phyloP scores from a whole-genome alignment of 2,888 invertebrate genomes.

The Portevinia maculata region DNA sequence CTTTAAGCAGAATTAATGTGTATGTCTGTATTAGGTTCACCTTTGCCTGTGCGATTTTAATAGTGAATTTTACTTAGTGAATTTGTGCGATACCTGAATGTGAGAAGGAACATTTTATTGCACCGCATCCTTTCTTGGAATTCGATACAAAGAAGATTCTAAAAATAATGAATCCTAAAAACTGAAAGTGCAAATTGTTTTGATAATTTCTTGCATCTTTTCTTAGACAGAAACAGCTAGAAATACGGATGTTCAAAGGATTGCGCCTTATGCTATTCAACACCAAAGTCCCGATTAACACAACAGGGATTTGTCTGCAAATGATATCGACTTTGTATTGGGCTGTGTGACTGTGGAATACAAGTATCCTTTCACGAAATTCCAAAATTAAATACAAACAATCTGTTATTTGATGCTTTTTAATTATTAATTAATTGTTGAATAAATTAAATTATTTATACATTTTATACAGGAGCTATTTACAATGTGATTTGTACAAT shows the following conservation, averaged over 20 bases:
- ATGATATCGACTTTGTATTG: too few relatives aligned
- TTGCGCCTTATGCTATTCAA: neutral
- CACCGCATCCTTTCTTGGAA: neutral
- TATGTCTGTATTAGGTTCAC: too few relatives aligned
- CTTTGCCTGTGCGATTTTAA: constrained; percentile 9
- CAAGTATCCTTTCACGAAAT: too few relatives aligned
- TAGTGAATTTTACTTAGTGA: constrained; percentile 3
- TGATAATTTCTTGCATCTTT: neutral
- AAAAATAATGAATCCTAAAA: neutral
- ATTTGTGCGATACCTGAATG: constrained; percentile 1
- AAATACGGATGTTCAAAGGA: neutral
- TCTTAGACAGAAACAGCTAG: neutral
- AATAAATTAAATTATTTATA: constrained; percentile 11
- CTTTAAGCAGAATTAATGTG: neutral
- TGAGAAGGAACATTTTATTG: constrained; percentile 13
- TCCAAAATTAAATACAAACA: too few relatives aligned
- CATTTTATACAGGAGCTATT: neutral
- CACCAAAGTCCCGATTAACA: neutral
- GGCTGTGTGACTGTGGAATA: too few relatives aligned
- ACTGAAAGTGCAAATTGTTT: neutral
- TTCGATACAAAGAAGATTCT: neutral
- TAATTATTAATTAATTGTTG: neutral
- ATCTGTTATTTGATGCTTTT: neutral
- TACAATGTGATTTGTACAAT: constrained; percentile 10
- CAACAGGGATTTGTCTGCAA: too few relatives aligned